Percentiles rank a stretch among this genome's conserved stretches.
Evolutionary conservation across 2,113 vertebrate species (phyloP).

Genomic region (Stegastes partitus): DNA sequence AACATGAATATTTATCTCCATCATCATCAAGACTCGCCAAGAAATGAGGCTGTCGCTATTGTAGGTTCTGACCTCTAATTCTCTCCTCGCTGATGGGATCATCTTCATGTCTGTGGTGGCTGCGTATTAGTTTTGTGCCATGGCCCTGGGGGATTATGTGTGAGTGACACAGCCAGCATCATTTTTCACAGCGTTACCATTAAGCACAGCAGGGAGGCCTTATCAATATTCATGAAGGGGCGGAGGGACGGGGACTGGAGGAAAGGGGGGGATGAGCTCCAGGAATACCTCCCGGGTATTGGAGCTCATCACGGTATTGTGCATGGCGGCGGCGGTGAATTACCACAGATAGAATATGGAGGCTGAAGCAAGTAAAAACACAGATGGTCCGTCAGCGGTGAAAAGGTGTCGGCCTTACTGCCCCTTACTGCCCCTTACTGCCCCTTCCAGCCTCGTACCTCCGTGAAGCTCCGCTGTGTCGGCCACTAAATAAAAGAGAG

Average conservation of each 20-base stretch:
- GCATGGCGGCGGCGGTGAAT: constrained; percentile 11
- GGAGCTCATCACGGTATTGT: constrained; percentile 49
- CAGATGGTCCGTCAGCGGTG: background rate
- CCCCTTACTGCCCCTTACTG: background rate
- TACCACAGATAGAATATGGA: background rate
- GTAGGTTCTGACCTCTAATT: constrained; percentile 47
- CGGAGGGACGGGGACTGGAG: constrained; percentile 19
- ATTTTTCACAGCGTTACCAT: constrained; percentile 81
- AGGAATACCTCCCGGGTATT: constrained; percentile 46
- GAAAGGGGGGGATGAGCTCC: constrained; percentile 8
- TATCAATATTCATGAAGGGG: constrained; percentile 84
- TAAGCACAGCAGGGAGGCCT: constrained; percentile 73
- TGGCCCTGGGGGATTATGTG: constrained; percentile 59
- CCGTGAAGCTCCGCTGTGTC: background rate
- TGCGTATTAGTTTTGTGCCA: constrained; percentile 60
- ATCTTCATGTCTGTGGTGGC: constrained; percentile 56
- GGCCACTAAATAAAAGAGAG: background rate
- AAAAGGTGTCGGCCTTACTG: background rate
- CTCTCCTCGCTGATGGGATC: constrained; percentile 56
- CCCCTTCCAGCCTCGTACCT: background rate
- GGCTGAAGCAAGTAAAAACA: background rate
- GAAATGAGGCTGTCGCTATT: constrained; percentile 19
- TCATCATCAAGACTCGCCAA: constrained; percentile 11
- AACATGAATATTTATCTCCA: constrained; percentile 36
- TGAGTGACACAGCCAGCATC: constrained; percentile 68